Percentiles rank a stretch among this genome's conserved stretches.
phyloP scores from a whole-genome alignment of 2,113 vertebrate genomes.

The Esox niger region DNA sequence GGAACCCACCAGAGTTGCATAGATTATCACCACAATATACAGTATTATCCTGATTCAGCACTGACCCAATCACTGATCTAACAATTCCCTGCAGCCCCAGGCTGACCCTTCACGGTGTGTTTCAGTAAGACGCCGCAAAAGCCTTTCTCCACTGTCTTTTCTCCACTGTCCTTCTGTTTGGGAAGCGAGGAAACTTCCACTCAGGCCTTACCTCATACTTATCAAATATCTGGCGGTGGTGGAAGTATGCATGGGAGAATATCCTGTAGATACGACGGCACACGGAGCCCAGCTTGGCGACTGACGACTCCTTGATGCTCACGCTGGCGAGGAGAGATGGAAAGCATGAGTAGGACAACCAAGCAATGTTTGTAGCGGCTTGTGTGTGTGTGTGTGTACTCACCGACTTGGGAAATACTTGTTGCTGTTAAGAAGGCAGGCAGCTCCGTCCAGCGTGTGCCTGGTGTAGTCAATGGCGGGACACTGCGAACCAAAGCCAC shows the following conservation, averaged over 20 bases:
- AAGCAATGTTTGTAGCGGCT: not conserved
- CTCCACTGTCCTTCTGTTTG: not conserved
- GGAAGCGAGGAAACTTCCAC: not conserved
- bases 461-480: constrained; percentile 98
- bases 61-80: too few species aligned
- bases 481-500: constrained; percentile 73
- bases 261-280: constrained; percentile 99
- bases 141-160: not conserved
- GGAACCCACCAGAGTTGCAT: too few species aligned
- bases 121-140: too few species aligned
- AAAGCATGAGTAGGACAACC: not conserved
- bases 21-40: too few species aligned
- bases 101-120: too few species aligned
- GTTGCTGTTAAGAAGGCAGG: constrained; percentile 99
- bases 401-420: constrained; percentile 99
- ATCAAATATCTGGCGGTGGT: constrained; percentile 99
- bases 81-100: too few species aligned
- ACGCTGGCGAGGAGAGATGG: constrained; percentile 74
- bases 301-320: constrained; percentile 99
- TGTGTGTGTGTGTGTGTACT: constrained; percentile 35
- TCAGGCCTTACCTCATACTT: constrained; percentile 91
- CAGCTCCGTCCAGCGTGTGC: constrained; percentile 97
- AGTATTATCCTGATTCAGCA: too few species aligned
- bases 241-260: constrained; percentile 99
- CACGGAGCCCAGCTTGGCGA: constrained; percentile 98